Base-by-base conservation (phyloP, 2,888 invertebrate species). In the Acanthosepion pharaonis region DNA sequence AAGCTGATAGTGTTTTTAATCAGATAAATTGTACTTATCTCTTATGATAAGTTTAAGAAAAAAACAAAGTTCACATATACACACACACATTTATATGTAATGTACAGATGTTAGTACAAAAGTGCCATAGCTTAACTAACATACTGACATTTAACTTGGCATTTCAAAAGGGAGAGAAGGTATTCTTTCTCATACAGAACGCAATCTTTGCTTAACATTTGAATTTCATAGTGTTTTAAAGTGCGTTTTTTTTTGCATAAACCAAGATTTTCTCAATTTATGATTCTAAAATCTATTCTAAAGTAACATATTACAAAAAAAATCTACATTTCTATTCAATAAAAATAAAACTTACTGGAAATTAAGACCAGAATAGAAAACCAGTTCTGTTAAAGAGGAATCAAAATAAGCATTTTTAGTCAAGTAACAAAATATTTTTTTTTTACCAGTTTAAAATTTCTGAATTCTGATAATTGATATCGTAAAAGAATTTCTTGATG, bases 81-180 rank as follows among this genome's bases (percentile, higher is more conserved):
- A 55, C 20, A 55, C 20, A 55, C 18, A 20, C 33, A 23, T 15
- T 5, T 33, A 23, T 78, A 5, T 78, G n/a, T 78, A 20, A 15
- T n/a, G n/a, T n/a, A n/a, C n/a, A 5, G n/a, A 4, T 78, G 1
- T n/a, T n/a, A 15, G 11, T 11, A 78, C n/a, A 33, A 78, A 78
- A 78, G 15, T 78, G n/a, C n/a, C 11, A n/a, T 78, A 11, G 78
- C n/a, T 78, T 78, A 78, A n/a, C 78, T 78, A 78, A 78, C 78
- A n/a, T n/a, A 78, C 78, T 78, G 78, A 78, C 78, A 78, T 78
- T 78, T n/a, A 78, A 78, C 78, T n/a, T 78, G 78, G n/a, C 78
- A 78, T 78, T 78, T 78, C 78, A 78, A 78, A 78, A n/a, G 33
- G n/a, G 15, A 78, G n/a, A 78, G 23, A 78, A 78, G 23, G n/a